Percentiles rank a stretch among this genome's conserved stretches.
Conservation (phyloP, 2,113 vertebrate genomes). For the Carassius carassius region DNA sequence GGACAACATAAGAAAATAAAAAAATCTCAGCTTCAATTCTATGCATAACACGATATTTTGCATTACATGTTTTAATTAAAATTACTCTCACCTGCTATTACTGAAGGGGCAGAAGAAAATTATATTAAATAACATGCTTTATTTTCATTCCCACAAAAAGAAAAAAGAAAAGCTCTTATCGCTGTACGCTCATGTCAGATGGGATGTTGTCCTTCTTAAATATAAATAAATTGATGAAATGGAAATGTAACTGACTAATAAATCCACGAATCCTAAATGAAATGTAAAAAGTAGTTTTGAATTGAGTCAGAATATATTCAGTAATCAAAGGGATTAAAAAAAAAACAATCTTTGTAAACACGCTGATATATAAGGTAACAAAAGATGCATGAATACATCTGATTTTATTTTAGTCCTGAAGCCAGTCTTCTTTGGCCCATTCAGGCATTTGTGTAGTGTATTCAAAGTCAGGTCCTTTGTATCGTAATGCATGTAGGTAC, state of each 20-base stretch:
- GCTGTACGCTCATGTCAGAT: not conserved
- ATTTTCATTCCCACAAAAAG: not conserved
- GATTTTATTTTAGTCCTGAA: conserved; percentile 61
- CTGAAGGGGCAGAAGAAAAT: too few species aligned
- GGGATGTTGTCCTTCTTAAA: not conserved
- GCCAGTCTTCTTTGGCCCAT: conserved; percentile 94
- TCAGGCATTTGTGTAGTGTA: conserved; percentile 84
- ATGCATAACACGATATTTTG: not conserved
- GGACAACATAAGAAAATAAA: not conserved
- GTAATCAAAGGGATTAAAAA: not conserved
- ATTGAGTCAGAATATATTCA: not conserved
- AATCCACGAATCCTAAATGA: not conserved
- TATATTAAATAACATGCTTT: too few species aligned
- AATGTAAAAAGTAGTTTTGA: not conserved
- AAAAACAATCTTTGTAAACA: not conserved
- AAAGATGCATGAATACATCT: not conserved
- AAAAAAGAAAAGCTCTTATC: not conserved
- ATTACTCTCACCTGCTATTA: not conserved
- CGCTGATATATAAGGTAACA: not conserved
- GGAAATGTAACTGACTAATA: not conserved
- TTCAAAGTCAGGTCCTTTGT: conserved; percentile 92
- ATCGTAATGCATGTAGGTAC: conserved; percentile 92
- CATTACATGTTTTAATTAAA: not conserved
- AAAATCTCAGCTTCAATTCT: not conserved
- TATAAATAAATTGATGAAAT: too few species aligned